Conservation (phyloP, 2,113 vertebrate genomes). For the Dromiciops gliroides region DNA sequence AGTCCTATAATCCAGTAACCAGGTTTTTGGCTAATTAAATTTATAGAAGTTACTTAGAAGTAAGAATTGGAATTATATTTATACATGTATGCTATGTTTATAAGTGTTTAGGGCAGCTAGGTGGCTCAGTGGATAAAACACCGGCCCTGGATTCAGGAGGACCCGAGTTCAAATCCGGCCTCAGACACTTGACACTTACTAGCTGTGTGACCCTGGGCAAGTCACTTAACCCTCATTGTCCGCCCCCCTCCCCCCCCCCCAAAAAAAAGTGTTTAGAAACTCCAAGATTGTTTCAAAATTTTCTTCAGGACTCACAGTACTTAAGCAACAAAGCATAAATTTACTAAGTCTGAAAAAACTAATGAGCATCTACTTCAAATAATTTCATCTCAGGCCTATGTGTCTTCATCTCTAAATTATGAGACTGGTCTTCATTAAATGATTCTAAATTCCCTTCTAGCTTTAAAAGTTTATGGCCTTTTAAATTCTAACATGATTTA, state of each 20-base stretch:
- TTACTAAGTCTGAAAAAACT: not conserved
- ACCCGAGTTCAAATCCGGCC: too few species aligned
- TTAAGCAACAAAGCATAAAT: not conserved
- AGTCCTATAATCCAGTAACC: not conserved
- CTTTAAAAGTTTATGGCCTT: not conserved
- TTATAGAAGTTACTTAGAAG: not conserved
- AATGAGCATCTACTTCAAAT: not conserved
- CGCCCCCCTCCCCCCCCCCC: too few species aligned
- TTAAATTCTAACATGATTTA: not conserved
- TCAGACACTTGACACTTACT: too few species aligned
- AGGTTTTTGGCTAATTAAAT: not conserved
- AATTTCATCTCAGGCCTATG: not conserved
- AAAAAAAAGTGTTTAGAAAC: not conserved
- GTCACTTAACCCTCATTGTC: too few species aligned
- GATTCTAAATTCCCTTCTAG: not conserved
- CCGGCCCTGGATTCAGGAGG: too few species aligned
- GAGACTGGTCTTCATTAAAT: not conserved
- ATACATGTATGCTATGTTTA: not conserved
- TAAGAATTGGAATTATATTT: not conserved
- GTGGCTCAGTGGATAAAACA: too few species aligned
- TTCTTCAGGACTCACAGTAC: not conserved
- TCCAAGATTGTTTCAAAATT: not conserved
- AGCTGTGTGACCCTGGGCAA: too few species aligned
- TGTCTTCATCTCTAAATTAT: not conserved
- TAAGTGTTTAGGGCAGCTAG: not conserved